Percentiles rank a stretch among this genome's conserved stretches.
Conservation (phyloP, 2,113 vertebrate species). For the Vidua macroura region DNA sequence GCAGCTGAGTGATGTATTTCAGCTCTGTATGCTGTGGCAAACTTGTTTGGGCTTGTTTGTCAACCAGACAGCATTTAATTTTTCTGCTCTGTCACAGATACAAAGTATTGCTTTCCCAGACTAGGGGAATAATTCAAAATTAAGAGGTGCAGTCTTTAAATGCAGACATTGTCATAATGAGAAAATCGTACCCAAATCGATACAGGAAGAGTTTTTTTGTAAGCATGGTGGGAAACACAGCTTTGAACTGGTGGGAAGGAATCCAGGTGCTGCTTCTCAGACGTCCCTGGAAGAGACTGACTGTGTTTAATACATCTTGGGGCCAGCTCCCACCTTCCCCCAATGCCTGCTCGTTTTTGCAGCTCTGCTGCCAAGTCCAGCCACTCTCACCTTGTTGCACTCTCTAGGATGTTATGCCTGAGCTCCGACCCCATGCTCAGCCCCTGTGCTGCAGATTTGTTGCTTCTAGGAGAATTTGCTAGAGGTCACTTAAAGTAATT, state of each 20-base stretch:
- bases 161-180: background rate
- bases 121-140: background rate
- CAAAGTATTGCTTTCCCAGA: background rate
- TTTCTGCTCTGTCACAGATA: background rate
- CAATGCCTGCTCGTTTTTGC: rapidly evolving
- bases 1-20: background rate
- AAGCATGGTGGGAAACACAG: background rate
- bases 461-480: background rate
- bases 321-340: background rate
- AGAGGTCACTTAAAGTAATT: background rate
- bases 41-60: slow-evolving; percentile 57
- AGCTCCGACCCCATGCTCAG: rapidly evolving
- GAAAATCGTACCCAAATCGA: background rate
- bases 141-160: background rate
- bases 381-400: rapidly evolving
- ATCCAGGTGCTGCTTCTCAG: background rate
- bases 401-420: too few species aligned
- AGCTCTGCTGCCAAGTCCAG: background rate
- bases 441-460: background rate
- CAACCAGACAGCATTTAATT: background rate
- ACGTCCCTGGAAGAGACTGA: background rate
- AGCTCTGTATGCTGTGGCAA: background rate
- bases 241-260: background rate
- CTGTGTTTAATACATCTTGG: background rate
- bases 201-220: background rate